phyloP scores from a whole-genome alignment of 1,140 invertebrate genomes.

The Tetraneura akinire region DNA sequence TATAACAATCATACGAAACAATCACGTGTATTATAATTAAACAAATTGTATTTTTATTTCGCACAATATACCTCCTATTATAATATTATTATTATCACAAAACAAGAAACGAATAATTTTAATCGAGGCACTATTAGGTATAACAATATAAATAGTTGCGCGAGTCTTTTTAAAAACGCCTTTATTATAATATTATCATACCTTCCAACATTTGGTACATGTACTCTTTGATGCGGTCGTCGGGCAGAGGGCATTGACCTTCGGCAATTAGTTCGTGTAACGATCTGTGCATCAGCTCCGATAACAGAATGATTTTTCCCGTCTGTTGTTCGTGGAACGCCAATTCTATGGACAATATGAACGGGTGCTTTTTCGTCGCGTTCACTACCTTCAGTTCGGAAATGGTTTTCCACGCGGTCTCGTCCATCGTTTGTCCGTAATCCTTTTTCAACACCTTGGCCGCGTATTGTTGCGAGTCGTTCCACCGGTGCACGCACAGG shows the following conservation, averaged over 20 bases:
- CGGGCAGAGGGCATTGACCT: conserved; percentile 60
- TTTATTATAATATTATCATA: conserved; percentile 45
- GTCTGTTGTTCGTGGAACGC: conserved; percentile 62
- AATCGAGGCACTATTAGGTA: too few relatives aligned
- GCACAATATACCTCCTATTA: too few relatives aligned
- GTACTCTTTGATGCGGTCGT: conserved; percentile 60
- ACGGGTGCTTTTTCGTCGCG: not conserved
- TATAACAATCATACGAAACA: too few relatives aligned
- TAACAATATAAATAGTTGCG: too few relatives aligned
- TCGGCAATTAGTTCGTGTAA: conserved; percentile 68
- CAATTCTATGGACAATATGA: not conserved
- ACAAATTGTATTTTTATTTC: too few relatives aligned
- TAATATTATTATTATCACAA: too few relatives aligned
- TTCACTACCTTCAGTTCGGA: not conserved
- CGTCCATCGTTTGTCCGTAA: conserved; percentile 59
- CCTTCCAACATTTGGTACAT: conserved; percentile 66
- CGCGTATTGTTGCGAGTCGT: conserved; percentile 63
- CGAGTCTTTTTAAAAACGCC: too few relatives aligned
- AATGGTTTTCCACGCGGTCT: not conserved
- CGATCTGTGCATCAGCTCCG: conserved; percentile 73
- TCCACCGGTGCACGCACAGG: conserved; percentile 66
- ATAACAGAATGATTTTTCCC: conserved; percentile 66
- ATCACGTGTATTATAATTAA: too few relatives aligned
- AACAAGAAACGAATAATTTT: too few relatives aligned
- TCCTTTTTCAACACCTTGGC: conserved; percentile 69